Evolutionary conservation across 2,888 invertebrate genomes (phyloP).

Genomic region (Augochlorella aurata): DNA sequence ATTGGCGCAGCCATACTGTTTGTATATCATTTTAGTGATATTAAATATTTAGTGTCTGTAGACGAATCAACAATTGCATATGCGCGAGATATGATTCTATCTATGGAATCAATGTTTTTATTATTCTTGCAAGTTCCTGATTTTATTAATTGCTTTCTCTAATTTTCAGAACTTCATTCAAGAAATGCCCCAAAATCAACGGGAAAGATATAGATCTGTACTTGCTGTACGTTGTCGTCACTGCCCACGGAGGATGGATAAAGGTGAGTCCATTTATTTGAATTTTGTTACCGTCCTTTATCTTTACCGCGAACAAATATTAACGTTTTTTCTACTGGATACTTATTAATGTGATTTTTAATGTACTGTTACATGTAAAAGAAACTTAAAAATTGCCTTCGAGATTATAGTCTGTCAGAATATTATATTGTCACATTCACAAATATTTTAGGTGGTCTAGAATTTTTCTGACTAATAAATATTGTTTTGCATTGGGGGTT

Average conservation of each 20-base stretch:
- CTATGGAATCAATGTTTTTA: neutral
- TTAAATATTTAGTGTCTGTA: neutral
- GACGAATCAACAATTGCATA: neutral
- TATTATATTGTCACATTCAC: no score
- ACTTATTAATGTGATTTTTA: no score
- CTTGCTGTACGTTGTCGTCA: constrained; percentile 94
- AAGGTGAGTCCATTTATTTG: constrained; percentile 86
- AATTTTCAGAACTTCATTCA: constrained; percentile 85
- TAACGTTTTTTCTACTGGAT: neutral
- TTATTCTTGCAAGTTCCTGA: no score
- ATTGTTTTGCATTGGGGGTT: no score
- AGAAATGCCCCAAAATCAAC: constrained; percentile 89
- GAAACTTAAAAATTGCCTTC: no score
- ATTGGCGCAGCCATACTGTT: neutral
- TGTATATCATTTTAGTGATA: neutral
- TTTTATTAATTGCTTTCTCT: neutral
- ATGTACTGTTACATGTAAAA: neutral
- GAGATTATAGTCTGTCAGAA: no score
- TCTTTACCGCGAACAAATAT: neutral
- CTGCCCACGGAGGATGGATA: constrained; percentile 95
- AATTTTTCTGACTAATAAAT: no score
- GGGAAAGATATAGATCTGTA: constrained; percentile 96
- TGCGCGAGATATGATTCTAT: neutral
- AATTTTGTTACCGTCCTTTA: neutral
- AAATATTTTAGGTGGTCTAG: no score